Base-by-base conservation (phyloP, 2,888 invertebrate species). In the Tinea semifulvella region DNA sequence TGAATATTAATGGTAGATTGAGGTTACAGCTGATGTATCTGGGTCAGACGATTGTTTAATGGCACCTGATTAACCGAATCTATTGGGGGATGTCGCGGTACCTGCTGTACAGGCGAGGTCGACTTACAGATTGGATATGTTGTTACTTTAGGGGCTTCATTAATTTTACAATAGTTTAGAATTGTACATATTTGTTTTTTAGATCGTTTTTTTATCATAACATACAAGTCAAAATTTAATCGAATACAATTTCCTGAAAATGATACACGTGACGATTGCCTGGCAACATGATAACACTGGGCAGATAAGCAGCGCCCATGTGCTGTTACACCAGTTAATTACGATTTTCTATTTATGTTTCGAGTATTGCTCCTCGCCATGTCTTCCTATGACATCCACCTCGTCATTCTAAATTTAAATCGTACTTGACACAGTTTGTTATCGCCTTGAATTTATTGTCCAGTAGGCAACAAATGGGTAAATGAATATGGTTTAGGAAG, bases 401-500 rank as follows among this genome's bases (percentile, higher is more conserved):
- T 17, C 36, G 18, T 3, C 2, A 11, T 4, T 31, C 36, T 36
- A 36, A 36, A 36, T 18, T 36, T 36, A 36, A 36, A 11, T 17
- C 16, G 36, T 18, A 18, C 68, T 63, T 70, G 70, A 63, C 70
- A 66, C 53, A 59, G 55, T 59, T 70, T 50, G 49, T 57, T 59
- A 57, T 59, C 54, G 51, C 56, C 54, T 58, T 54, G 54, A 50
- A 50, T 19, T 45, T 49, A 53, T 56, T 55, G 57, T 57, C 58
- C 56, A 53, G 13, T 40, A 20, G 14, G 40, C 14, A 40, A 40
- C 40, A 16, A 36, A 36, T 18, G 18, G n/a, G 36, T 36, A 18
- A 18, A 36, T 18, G 36, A n/a, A 7, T 18, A 11, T 11, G 22
- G 40, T n/a, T 14, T 20, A 22, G 40, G 40, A 20, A 40, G 22